Conservation (phyloP, 2,113 vertebrate species). For the Epinephelus lanceolatus region DNA sequence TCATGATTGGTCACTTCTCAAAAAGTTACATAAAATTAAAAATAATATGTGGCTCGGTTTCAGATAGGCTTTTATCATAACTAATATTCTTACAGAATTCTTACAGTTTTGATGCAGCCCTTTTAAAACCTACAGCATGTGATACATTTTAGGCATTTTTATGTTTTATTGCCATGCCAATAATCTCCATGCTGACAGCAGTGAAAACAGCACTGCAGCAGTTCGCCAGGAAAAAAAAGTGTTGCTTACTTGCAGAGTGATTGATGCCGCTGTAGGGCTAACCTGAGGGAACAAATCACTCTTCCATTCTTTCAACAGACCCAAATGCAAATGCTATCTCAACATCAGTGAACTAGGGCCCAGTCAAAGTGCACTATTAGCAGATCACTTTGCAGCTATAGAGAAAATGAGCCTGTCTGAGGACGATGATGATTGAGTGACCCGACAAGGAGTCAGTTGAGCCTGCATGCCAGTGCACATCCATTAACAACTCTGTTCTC, state of each 20-base stretch:
- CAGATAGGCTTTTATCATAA: background rate
- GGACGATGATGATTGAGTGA: conserved; percentile 54
- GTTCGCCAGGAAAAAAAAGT: background rate
- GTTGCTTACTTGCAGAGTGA: conserved; percentile 28
- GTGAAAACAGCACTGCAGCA: conserved; percentile 32
- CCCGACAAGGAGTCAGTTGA: conserved; percentile 21
- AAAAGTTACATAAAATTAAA: background rate
- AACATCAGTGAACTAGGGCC: conserved; percentile 39
- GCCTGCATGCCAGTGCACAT: background rate
- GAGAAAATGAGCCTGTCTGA: conserved; percentile 56
- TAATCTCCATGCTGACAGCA: conserved; percentile 31
- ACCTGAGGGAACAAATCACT: conserved; percentile 53
- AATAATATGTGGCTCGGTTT: background rate
- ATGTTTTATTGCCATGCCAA: background rate
- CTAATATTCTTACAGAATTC: background rate
- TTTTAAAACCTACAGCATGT: background rate
- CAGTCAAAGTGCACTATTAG: conserved; percentile 40
- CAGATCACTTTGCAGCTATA: conserved; percentile 48
- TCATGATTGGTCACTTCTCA: too few species aligned
- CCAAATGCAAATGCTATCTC: conserved; percentile 42
- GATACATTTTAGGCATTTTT: background rate
- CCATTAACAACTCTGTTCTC: conserved; percentile 4
- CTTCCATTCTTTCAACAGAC: conserved; percentile 32
- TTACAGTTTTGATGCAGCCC: background rate
- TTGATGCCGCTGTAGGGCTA: conserved; percentile 25